Evolutionary conservation across 2,113 vertebrate genomes (phyloP), one percentile per base, ranked within the genome.

Genomic region (Pollimyrus isidori): DNA sequence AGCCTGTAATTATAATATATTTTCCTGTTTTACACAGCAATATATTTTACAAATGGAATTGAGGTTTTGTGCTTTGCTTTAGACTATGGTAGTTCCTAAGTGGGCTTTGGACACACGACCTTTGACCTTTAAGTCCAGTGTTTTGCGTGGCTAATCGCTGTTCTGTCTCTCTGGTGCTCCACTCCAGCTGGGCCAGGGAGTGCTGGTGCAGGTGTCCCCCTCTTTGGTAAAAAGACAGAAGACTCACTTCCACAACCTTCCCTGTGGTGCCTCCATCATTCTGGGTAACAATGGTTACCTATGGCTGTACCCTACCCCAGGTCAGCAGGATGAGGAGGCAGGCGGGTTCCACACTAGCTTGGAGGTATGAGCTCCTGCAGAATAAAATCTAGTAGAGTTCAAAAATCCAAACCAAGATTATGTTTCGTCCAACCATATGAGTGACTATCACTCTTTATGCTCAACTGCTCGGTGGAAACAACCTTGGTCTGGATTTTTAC

Each of bases 171-270:
- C 42, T 88, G 87, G 10, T 46, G 21, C 53, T 17, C 45, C 76
- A 42, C 50, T 56, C 30, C 89, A 99, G 98, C 95, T 99, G 65
- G 97, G 96, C 62, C 98, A 99, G 92, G 98, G 98, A 3, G 97
- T 99, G 62, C 92, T 99, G 7, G 97, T 99, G 17, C 97, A 97
- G 92, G 96, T 99, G 1, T 98, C 98, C 0, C 98, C 98, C 0
- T 98, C 98, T 26, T 94, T 99, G 4, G 96, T 99, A 90, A 99
- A 98, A 90, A 96, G 98, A 58, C 98, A 99, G 93, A 99, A 99
- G 94, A 98, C 97, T 23, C 98, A 99, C 91, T 99, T 99, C 93
- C 98, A 99, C 3, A 97, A 99, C 91, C 92, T 99, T 90, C 97
- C 97, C 0, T 99, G 98, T 7, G 98, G 98, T 1, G 97, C 98